phyloP scores from a whole-genome alignment of 1,140 invertebrate species.

The Manduca sexta region DNA sequence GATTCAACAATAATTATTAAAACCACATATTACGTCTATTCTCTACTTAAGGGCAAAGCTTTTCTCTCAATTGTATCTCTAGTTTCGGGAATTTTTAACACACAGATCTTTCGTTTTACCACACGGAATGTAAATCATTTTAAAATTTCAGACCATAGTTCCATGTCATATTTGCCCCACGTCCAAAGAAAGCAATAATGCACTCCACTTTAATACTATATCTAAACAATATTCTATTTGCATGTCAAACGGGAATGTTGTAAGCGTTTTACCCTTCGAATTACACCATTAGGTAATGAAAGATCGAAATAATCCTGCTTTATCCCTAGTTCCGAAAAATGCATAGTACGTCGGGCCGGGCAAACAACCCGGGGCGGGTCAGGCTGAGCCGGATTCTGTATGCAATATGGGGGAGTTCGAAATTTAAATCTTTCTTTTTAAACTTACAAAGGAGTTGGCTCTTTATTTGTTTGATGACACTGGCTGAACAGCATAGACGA shows the following conservation, averaged over 20 bases:
- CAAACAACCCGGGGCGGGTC: constrained; percentile 43
- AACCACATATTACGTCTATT: too few relatives aligned
- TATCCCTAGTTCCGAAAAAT: constrained; percentile 8
- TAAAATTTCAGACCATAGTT: too few relatives aligned
- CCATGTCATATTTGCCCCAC: background rate
- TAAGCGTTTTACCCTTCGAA: constrained; percentile 8
- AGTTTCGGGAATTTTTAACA: too few relatives aligned
- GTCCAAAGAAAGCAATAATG: constrained; percentile 5
- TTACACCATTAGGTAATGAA: constrained; percentile 47
- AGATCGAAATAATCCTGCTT: constrained; percentile 42
- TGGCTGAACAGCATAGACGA: background rate
- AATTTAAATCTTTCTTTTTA: constrained; percentile 11
- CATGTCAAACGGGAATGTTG: constrained; percentile 11
- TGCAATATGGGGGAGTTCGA: constrained; percentile 9
- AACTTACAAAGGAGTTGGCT: background rate
- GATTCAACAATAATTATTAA: too few relatives aligned
- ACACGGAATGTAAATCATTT: too few relatives aligned
- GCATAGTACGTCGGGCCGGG: constrained; percentile 16
- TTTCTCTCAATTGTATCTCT: too few relatives aligned
- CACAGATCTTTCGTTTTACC: too few relatives aligned
- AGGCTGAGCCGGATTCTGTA: constrained; percentile 6
- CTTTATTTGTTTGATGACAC: background rate
- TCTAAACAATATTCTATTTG: constrained; percentile 2
- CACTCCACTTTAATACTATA: background rate
- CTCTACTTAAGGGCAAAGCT: too few relatives aligned